Evolutionary conservation across 1,140 invertebrate species (phyloP), one percentile per base, ranked within the genome.

Genomic region (Odontomachus brunneus): DNA sequence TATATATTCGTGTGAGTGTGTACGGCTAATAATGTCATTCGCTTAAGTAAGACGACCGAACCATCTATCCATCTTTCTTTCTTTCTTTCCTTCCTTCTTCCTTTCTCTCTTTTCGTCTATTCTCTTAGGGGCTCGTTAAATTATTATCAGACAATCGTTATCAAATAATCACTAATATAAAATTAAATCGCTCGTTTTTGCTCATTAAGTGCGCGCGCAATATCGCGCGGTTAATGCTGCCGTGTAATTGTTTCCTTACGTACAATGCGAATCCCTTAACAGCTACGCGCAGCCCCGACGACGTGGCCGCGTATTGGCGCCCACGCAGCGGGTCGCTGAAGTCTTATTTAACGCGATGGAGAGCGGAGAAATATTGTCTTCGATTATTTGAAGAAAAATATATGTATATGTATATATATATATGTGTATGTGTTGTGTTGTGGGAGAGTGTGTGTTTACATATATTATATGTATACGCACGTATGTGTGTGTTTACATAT

Each of bases 321-420:
- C 38, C 38, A 44, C 38, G 38, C 38, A 60, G 73, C 38, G 69
- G 57, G 81, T 75, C 85, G 84, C 85, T 82, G 87, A 88, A 89
- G 76, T 73, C 84, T 90, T 89, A 88, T 88, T 29, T 63, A 33
- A 89, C 89, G 86, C 89, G 90, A 92, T 90, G 90, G 87, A 90
- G 89, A 92, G 89, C 87, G 87, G 90, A 89, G 84, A 91, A 93
- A 93, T 93, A 93, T 93, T 93, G 92, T 93, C 92, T 91, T 93
- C 90, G 89, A 89, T 93, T 90, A 90, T 89, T 91, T 90, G 91
- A 91, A 90, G 92, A 90, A 89, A 92, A 90, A 89, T 88, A 89
- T 89, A 88, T 84, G 49, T 84, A 74, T 89, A 84, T 76, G 51
- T 87, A 72, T 84, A 55, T 75, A 60, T 86, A 71, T 60, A 62